phyloP scores from a whole-genome alignment of 2,797 vertebrate species.

The Trachurus trachurus region DNA sequence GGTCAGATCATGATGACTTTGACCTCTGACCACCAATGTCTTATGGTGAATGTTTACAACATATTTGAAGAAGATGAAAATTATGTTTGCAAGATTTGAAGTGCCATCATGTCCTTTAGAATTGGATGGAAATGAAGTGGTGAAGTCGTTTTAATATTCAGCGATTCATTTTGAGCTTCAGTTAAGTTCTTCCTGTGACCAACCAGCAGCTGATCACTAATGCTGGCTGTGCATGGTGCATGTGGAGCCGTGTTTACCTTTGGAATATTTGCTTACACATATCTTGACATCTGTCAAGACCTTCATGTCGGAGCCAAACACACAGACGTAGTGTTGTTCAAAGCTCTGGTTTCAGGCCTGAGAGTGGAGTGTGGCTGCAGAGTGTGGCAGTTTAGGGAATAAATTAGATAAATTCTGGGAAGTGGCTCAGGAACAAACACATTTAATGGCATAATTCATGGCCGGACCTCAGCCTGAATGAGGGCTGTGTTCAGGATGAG shows the following conservation, averaged over 20 bases:
- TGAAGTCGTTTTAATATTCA: no score
- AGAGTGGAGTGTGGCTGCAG: slow-evolving; percentile 1
- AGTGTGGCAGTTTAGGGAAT: slow-evolving; percentile 53
- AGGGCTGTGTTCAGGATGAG: slow-evolving; percentile 52
- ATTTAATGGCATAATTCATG: slow-evolving; percentile 69
- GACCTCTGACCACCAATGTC: no score
- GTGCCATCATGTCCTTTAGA: no score
- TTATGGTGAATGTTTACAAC: no score
- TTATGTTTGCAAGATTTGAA: no score
- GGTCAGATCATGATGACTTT: no score
- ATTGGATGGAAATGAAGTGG: neutral
- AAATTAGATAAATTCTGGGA: slow-evolving; percentile 76
- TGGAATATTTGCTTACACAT: slow-evolving; percentile 42
- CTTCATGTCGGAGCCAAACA: slow-evolving; percentile 9
- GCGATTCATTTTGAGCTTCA: neutral
- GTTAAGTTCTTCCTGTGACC: neutral
- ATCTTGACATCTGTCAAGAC: slow-evolving; percentile 42
- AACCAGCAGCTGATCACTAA: neutral
- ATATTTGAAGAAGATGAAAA: no score
- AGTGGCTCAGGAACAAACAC: slow-evolving; percentile 66
- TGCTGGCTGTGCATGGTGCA: neutral
- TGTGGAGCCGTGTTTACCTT: neutral
- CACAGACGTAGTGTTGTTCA: slow-evolving; percentile 47
- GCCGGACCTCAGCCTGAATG: slow-evolving; percentile 47
- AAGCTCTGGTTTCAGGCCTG: slow-evolving; percentile 28